Evolutionary conservation across 53 echinoderm and acorn worm genomes (phyloP), one percentile per base, ranked within the genome.

Genomic region (Mesocentrotus franciscanus): DNA sequence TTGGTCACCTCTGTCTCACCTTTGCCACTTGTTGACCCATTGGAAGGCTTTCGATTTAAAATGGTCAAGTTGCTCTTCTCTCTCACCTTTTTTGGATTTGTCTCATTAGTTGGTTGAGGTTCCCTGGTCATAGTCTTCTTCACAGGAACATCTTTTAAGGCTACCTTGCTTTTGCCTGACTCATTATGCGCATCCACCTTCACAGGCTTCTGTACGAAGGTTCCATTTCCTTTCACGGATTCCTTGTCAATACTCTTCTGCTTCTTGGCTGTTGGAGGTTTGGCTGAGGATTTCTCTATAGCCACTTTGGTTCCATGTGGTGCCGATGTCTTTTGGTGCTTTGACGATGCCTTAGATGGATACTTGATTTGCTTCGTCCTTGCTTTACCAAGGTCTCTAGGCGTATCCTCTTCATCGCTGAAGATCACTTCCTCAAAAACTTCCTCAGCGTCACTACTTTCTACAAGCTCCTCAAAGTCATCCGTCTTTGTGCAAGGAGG

Each of bases 371-470:
- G 74, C 57, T 78, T 60, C 34, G 16, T 42, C 55, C 59, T 78
- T 14, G 76, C 27, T 29, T 56, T 81, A 32, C 29, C 24, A n/a
- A 17, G 33, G 9, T 60, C 60, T 42, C 9, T 36, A 3, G 92
- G 55, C 0, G 22, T 24, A 70, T 94, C 95, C 9, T 94, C 95
- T 8, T 94, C 95, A 61, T 68, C 95, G 32, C 87, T 94, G 64
- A 97, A 97, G 49, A 95, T 89, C 18, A 97, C 97, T 55, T 94
- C 95, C 22, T 97, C 97, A 78, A 95, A 95, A 58, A 97, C 96
- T 3, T 97, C 97, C 78, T 97, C 97, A 29, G 96, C 92, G 16
- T 95, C 91, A 3, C 93, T 90, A 71, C 96, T 96, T 12, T 85
- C 96, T 36, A 78, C 26, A 55, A 64, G 68, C 18, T 75, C 85